Evolutionary conservation across 2,797 vertebrate genomes (phyloP), one percentile per base, ranked within the genome.

Genomic region (Danio jaintianensis): DNA sequence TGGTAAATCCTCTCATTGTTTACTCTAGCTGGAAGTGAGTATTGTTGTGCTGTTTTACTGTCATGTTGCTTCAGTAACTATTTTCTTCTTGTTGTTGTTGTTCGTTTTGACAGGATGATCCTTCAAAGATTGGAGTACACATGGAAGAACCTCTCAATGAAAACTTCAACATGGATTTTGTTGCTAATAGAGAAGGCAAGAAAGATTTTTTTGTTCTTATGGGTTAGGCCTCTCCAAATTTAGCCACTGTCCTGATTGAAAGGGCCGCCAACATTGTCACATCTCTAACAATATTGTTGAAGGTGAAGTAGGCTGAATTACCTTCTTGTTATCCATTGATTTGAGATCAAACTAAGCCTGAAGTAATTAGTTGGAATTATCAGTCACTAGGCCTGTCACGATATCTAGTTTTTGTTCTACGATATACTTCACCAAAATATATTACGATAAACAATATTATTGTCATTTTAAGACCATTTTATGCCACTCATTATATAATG

Each of bases 111-210:
- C 52, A 78, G 76, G 66, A 15, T 52, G 36, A 59, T 70, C 55
- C 55, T 42, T 43, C 45, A 15, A 7, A 67, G 20, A 18, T 29
- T 8, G 66, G 56, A 6, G 64, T 78, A 20, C 76, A 50, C 7
- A 59, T 61, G 8, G 43, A 59, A 69, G 66, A 20, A 15, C 2
- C 7, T 36, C 45, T n/a, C 29, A 40, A n/a, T 62, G 11, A 29
- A 42, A 56, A 29, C 11, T 6, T n/a, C 10, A 48, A 6, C 22
- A 40, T 68, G 75, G 43, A 68, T 58, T 68, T 16, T 36, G 6
- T 43, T 68, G 75, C 52, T 58, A 10, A 10, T 78, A 45, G 38
- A 67, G 40, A 77, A 52, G 62, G 64, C 11, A 68, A 68, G 22
- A 48, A 43, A 9, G 12, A 22, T 42, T 13, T 53, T 52, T 50